Conservation (phyloP, 2,113 vertebrate genomes). For the Furnarius figulus region DNA sequence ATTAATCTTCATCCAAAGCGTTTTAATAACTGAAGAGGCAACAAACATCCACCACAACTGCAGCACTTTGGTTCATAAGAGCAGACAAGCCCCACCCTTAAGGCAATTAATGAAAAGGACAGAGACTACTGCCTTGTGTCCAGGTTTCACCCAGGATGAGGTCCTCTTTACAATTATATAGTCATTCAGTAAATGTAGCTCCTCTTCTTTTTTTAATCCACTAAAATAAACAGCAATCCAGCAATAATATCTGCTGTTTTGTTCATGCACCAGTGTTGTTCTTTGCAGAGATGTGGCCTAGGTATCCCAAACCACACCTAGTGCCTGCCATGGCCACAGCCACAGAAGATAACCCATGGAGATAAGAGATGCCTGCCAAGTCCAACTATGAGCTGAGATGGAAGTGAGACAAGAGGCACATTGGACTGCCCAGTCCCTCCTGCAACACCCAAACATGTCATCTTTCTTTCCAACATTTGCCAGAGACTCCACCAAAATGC, state of each 20-base stretch:
- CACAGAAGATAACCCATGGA: neutral
- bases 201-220: neutral
- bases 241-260: neutral
- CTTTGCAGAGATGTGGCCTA: neutral
- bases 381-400: neutral
- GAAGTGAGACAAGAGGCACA: neutral
- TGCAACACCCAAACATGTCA: neutral
- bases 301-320: neutral
- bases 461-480: neutral
- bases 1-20: neutral
- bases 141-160: neutral
- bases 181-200: accelerated
- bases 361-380: neutral
- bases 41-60: neutral
- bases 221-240: neutral
- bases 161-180: neutral
- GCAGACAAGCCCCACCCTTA: neutral
- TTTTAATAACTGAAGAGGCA: neutral
- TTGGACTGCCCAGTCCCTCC: neutral
- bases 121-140: neutral
- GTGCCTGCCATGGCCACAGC: neutral
- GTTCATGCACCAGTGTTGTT: accelerated
- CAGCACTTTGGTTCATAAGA: neutral
- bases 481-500: accelerated
- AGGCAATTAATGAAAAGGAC: neutral